A percentile compares a stretch with the other conserved stretches of the same genome.
These are phyloP conservation scores for Rhinopithecus roxellana DNA, from an alignment of 2,113 vertebrate genomes.

Conservation along the genomic window DNA sequence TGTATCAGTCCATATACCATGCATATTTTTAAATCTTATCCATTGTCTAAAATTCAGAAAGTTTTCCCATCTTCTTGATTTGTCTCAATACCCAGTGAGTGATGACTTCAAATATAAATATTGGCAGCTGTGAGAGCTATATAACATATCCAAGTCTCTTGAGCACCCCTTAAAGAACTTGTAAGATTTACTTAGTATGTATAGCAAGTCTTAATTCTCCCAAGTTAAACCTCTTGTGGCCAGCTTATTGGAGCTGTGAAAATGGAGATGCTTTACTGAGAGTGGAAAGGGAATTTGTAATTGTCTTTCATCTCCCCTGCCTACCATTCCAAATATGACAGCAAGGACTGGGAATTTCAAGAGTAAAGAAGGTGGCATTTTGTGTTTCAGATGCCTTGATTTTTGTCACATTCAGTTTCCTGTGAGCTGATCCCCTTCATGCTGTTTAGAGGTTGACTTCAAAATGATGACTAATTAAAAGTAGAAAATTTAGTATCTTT, in stretches of 20 bases:
- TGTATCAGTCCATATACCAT: neutral
- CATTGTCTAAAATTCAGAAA: neutral
- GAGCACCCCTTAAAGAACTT: conserved; percentile 51
- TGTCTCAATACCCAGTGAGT: conserved; percentile 60
- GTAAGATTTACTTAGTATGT: conserved; percentile 55
- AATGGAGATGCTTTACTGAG: conserved; percentile 16
- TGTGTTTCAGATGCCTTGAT: conserved; percentile 54
- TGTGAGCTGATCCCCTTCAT: conserved; percentile 71
- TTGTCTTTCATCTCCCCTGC: conserved; percentile 37
- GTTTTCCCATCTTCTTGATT: conserved; percentile 31
- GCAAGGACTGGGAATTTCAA: conserved; percentile 59
- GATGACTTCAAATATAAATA: conserved; percentile 64
- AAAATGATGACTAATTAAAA: conserved; percentile 84
- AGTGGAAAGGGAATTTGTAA: conserved; percentile 7
- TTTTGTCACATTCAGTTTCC: conserved; percentile 64
- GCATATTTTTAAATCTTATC: neutral
- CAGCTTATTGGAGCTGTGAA: conserved; percentile 45
- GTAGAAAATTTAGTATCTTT: conserved; percentile 73
- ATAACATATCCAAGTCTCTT: neutral
- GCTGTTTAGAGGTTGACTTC: conserved; percentile 71
- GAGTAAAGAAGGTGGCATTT: conserved; percentile 53
- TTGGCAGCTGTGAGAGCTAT: conserved; percentile 62
- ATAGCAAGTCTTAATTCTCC: conserved; percentile 63
- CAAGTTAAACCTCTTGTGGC: conserved; percentile 12
- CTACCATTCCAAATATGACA: conserved; percentile 17